Evolutionary conservation across 2,888 invertebrate genomes (phyloP).

Genomic region (Epinotia demarniana): DNA sequence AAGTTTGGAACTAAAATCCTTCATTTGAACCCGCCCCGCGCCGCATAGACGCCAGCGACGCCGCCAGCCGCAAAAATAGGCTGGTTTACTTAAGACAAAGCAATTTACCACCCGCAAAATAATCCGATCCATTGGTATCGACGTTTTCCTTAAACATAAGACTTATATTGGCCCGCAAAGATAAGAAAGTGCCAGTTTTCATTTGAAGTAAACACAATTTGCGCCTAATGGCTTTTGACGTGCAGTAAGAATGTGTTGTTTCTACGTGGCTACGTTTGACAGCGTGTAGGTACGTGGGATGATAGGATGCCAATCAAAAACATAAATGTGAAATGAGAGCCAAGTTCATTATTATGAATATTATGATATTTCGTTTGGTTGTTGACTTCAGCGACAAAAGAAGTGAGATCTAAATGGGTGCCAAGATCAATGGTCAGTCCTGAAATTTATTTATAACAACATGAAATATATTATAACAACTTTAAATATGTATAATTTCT

Average conservation of each 20-base stretch:
- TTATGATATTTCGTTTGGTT: no score
- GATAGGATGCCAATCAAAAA: no score
- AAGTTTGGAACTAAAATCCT: slow-evolving; percentile 20
- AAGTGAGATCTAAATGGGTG: no score
- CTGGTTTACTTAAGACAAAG: slow-evolving; percentile 19
- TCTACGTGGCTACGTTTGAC: background rate
- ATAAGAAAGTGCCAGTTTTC: slow-evolving; percentile 10
- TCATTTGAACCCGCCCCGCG: background rate
- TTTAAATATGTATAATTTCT: no score
- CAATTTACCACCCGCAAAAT: background rate
- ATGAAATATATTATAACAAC: no score
- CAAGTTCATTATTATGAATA: no score
- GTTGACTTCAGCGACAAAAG: no score
- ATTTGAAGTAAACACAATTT: slow-evolving; percentile 11
- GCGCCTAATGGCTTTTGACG: slow-evolving; percentile 4
- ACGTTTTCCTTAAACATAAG: background rate
- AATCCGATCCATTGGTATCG: background rate
- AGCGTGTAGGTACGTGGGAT: slow-evolving; percentile 7
- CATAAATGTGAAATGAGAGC: no score
- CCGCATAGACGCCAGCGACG: slow-evolving; percentile 31
- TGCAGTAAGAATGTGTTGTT: slow-evolving; percentile 3
- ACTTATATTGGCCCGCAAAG: background rate
- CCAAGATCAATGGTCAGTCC: no score
- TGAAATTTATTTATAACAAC: no score
- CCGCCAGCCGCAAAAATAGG: background rate